These are phyloP conservation scores for Lycia hirtaria DNA, from an alignment of 2,888 invertebrate genomes.

Conservation along the genomic window DNA sequence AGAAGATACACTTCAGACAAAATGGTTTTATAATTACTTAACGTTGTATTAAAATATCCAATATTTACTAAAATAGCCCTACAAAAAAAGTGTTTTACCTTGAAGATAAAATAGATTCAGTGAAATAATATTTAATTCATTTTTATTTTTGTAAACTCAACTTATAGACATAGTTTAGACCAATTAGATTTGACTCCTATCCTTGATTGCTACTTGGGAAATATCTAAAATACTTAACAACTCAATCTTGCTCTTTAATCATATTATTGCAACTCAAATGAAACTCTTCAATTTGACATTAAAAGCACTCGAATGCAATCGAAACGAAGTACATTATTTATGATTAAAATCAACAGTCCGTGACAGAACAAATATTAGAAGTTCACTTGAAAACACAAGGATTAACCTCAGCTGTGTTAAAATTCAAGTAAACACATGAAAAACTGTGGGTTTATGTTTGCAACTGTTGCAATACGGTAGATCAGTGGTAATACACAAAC, in stretches of 20 bases:
- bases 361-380: conserved; percentile 24
- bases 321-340: conserved; percentile 14
- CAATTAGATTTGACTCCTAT: too few species aligned
- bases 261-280: conserved; percentile 9
- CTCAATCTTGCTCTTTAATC: neutral
- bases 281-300: conserved; percentile 14
- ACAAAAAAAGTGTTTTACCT: too few species aligned
- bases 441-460: conserved; percentile 6
- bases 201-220: neutral
- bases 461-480: conserved; percentile 15
- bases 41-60: too few species aligned
- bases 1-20: too few species aligned
- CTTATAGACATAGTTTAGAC: too few species aligned
- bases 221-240: too few species aligned
- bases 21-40: too few species aligned
- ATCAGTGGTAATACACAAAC: neutral
- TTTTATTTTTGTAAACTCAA: too few species aligned
- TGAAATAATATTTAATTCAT: too few species aligned
- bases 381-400: conserved; percentile 20
- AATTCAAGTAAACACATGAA: conserved; percentile 27
- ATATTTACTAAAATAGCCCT: too few species aligned
- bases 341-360: conserved; percentile 31
- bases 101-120: too few species aligned
- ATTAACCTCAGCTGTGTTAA: conserved; percentile 23
- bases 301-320: conserved; percentile 16